phyloP scores from a whole-genome alignment of 2,113 vertebrate species.

The Poicephalus gulielmi region DNA sequence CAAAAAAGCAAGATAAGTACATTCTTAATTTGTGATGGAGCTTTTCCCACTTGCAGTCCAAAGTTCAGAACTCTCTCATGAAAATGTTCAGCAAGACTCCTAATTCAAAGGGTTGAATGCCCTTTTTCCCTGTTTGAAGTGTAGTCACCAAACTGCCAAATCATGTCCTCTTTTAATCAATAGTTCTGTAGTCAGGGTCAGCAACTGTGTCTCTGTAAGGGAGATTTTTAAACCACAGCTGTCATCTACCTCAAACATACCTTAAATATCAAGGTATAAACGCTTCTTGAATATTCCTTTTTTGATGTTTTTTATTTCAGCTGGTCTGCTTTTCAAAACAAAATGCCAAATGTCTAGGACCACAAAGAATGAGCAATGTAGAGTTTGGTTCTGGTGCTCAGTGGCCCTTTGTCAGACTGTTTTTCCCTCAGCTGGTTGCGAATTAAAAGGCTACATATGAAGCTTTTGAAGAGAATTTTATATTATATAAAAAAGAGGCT shows the following conservation, averaged over 20 bases:
- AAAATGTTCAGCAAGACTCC: accelerated
- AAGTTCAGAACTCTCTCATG: background rate
- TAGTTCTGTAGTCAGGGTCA: background rate
- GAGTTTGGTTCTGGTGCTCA: background rate
- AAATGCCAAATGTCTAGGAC: too few relatives aligned
- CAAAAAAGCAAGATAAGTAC: background rate
- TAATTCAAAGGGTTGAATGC: background rate
- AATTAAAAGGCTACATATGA: background rate
- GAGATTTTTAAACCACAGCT: background rate
- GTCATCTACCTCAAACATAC: background rate
- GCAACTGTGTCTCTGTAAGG: background rate
- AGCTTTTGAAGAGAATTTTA: background rate
- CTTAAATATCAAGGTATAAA: background rate
- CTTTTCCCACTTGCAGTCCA: background rate
- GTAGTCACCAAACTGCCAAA: background rate
- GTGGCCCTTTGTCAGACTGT: accelerated
- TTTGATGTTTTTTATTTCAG: background rate
- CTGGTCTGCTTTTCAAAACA: background rate
- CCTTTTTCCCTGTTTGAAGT: background rate
- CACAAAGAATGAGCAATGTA: background rate
- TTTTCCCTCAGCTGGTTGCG: background rate
- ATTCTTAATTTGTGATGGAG: background rate
- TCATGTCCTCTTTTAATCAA: background rate
- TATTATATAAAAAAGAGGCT: accelerated
- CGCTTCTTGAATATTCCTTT: accelerated